A percentile compares a stretch with the other conserved stretches of the same genome.
phyloP scores from a whole-genome alignment of 2,797 vertebrate species.

The Hydrophis major region DNA sequence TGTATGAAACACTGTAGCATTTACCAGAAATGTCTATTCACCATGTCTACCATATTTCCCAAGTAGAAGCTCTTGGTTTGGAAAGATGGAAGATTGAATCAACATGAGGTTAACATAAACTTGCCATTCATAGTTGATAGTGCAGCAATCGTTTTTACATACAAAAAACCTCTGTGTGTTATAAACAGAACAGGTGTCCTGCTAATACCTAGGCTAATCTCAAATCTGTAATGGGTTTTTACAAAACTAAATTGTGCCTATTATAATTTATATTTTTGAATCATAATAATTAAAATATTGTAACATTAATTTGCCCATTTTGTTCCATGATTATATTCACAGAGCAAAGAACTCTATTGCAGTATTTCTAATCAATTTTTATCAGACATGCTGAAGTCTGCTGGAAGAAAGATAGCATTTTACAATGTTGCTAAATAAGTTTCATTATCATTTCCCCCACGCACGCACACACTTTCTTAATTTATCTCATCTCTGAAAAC shows the following conservation, averaged over 20 bases:
- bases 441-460: background rate
- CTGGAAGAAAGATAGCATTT: background rate
- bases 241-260: background rate
- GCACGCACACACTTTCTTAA: background rate
- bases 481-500: conserved; percentile 1
- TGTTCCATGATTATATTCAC: conserved; percentile 34
- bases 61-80: background rate
- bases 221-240: background rate
- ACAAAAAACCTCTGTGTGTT: background rate
- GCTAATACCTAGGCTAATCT: background rate
- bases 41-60: background rate
- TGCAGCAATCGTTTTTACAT: no score
- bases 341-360: background rate
- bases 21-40: background rate
- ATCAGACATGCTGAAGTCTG: background rate
- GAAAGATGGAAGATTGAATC: background rate
- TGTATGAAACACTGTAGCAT: background rate
- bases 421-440: conserved; percentile 10
- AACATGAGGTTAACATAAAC: background rate
- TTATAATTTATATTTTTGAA: background rate
- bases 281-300: background rate
- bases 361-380: conserved; percentile 26
- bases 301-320: conserved; percentile 23
- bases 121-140: background rate
- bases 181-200: background rate